Base-by-base conservation (phyloP, 2,888 invertebrate genomes). In the Oxycera nigricornis region DNA sequence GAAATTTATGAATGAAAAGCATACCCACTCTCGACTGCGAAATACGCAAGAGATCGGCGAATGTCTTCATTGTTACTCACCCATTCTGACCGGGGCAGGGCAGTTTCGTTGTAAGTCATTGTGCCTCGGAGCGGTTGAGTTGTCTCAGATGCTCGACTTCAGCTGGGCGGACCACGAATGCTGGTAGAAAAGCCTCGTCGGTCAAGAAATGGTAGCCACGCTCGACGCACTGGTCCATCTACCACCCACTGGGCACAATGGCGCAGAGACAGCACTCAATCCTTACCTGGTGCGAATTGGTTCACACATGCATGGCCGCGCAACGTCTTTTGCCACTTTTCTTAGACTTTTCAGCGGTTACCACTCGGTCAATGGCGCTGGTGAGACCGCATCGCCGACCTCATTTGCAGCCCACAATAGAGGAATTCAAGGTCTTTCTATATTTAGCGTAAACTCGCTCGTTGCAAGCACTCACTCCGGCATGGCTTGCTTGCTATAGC, bases 381-480 rank as follows among this genome's bases (percentile, higher is more conserved):
- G 26, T 59, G 24, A 55, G 55, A 55, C 55, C 24, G 17, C 55
- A 22, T 55, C 6, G 35, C 28, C 50, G 68, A 68, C 68, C 68
- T 68, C 68, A 68, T 68, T 67, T 30, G 52, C 46, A n/a, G 50
- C 22, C 30, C 28, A 67, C 41, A 67, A 68, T 68, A 46, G 50
- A 50, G 68, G 52, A 68, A 68, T 68, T 68, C 68, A 68, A 68
- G 68, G 68, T 68, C 68, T 68, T 52, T 68, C 68, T 68, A 68
- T 68, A 68, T 68, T 68, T 68, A 68, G 52, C 14, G 24, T 24
- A 41, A 41, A 67, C 46, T 41, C 41, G 22, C 65, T 30, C 9
- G 24, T 67, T 28, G 59, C 26, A 59, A 24, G 52, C 52, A 59
- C 59, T 59, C n/a, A 24, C 30, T 28, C 4, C 3, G n/a, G 46